Conservation (phyloP, 2,797 vertebrate species). For the Sebastes minor region DNA sequence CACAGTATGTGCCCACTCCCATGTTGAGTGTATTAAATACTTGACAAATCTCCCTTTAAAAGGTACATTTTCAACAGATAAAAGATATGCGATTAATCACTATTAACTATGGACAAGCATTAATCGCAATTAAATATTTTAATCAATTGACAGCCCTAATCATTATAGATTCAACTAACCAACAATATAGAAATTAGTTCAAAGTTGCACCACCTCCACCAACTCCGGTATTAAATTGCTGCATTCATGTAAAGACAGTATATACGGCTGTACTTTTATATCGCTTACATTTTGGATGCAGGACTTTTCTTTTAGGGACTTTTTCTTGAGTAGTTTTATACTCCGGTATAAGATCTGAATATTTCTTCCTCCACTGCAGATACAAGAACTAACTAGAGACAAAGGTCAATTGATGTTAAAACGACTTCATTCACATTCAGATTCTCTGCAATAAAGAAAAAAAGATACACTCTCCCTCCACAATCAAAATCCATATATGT, state of each 20-base stretch:
- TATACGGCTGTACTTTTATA: not conserved
- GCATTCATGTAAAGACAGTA: not conserved
- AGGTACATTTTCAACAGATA: no score
- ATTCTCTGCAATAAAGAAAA: conserved; percentile 13
- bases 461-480: conserved; percentile 4
- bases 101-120: no score
- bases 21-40: no score
- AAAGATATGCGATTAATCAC: no score
- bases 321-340: not conserved
- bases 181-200: not conserved
- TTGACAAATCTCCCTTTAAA: no score
- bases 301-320: not conserved
- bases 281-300: not conserved
- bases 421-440: not conserved
- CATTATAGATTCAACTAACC: not conserved
- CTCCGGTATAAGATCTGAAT: not conserved
- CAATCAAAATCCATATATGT: conserved; percentile 50
- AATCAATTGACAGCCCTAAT: no score
- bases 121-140: no score
- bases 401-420: conserved; percentile 38
- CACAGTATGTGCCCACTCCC: no score
- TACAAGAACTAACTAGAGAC: conserved; percentile 4
- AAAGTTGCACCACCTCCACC: not conserved
- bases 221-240: not conserved
- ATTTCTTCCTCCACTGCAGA: not conserved